Conservation (phyloP, 2,888 invertebrate genomes). For the Agrochola lota region DNA sequence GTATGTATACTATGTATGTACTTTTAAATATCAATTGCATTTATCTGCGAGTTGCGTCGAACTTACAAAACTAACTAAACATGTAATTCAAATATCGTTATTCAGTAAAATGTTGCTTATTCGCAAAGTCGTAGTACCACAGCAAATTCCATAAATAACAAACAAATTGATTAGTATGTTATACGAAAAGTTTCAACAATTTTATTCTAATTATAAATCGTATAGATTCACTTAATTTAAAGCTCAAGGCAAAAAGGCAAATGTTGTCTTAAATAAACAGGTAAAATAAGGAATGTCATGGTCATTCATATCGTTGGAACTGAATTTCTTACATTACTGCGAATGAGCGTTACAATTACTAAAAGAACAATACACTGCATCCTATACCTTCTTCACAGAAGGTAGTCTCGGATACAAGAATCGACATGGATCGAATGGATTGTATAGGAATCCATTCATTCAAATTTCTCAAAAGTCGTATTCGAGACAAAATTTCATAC, state of each 20-base stretch:
- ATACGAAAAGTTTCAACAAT: constrained; percentile 60
- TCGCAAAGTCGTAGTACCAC: constrained; percentile 61
- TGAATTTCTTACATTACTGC: constrained; percentile 66
- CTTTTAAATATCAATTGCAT: constrained; percentile 67
- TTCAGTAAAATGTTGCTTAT: constrained; percentile 56
- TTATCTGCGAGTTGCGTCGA: constrained; percentile 54
- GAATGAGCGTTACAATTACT: constrained; percentile 65
- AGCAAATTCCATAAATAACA: constrained; percentile 57
- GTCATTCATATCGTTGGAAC: constrained; percentile 69
- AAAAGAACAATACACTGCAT: constrained; percentile 59
- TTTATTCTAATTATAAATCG: constrained; percentile 63
- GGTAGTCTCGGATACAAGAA: constrained; percentile 61
- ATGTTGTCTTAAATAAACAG: constrained; percentile 67
- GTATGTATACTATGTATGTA: constrained; percentile 65
- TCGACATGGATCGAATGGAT: constrained; percentile 48
- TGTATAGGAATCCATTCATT: constrained; percentile 62
- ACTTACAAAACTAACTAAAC: constrained; percentile 54
- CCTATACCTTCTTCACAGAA: constrained; percentile 37
- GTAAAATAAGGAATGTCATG: constrained; percentile 73
- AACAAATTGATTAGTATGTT: constrained; percentile 54
- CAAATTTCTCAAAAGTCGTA: constrained; percentile 52
- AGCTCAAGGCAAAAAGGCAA: constrained; percentile 69
- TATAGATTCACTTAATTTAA: constrained; percentile 66
- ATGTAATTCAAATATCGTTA: constrained; percentile 46
- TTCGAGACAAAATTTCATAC: constrained; percentile 52